Evolutionary conservation across 2,888 invertebrate species (phyloP), one percentile per base, ranked within the genome.

Genomic region (Labia minor): DNA sequence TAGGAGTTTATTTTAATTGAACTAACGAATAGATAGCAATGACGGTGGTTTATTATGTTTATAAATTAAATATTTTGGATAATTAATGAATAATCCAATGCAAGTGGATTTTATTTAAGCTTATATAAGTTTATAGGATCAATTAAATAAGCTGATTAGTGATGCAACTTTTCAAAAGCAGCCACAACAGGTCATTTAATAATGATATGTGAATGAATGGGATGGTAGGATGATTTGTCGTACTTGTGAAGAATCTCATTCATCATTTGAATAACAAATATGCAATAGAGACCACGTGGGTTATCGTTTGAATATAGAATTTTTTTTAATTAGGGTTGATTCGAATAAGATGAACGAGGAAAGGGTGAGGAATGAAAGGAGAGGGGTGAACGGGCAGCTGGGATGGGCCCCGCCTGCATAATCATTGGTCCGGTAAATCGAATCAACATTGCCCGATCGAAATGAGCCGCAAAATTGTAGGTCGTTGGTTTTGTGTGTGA

Each of bases 371-470:
- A 14, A n/a, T 49, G 16, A 2, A 49, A 49, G 49, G 4, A 14
- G 3, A 49, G 14, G 49, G 49, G 49, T 49, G 49, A 14, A 49
- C n/a, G 3, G 14, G 49, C 14, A 49, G 49, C 2, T 49, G 49
- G 49, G 49, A 16, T 3, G 49, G 49, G n/a, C n/a, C n/a, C n/a
- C 49, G 4, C 37, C n/a, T 14, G 16, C 61, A 63, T 11, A 67
- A 26, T 61, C 67, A 63, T 21, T 49, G 63, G 65, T 63, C 68
- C 65, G 67, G 65, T 65, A 70, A 70, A 69, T 69, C 69, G 67
- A 67, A 70, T 70, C 67, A 70, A 68, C 69, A 70, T 70, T 65
- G 69, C 66, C 20, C 37, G 65, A 16, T 37, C 61, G 68, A 69
- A 70, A 69, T 68, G 70, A 69, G 69, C 66, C 69, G 69, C 49